Evolutionary conservation across 2,113 vertebrate species (phyloP).

Genomic region (Australoheros scitulus): DNA sequence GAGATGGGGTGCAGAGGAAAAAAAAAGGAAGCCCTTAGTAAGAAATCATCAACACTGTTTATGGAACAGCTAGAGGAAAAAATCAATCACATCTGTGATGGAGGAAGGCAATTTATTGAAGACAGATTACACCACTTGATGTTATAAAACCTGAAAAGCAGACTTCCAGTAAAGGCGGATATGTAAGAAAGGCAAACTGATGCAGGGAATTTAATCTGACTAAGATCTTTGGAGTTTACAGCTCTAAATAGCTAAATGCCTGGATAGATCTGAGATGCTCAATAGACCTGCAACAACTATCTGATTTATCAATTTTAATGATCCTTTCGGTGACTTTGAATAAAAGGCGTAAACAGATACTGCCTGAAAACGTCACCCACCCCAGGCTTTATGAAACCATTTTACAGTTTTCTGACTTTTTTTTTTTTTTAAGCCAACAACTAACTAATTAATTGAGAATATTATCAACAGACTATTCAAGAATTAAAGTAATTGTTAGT

Average conservation of each 20-base stretch:
- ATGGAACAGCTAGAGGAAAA: constrained; percentile 16
- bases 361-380: not conserved
- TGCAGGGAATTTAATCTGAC: not conserved
- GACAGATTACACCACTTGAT: constrained; percentile 44
- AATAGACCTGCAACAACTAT: not conserved
- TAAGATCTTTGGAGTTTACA: not conserved
- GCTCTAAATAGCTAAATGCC: not conserved
- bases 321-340: not conserved
- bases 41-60: constrained; percentile 24
- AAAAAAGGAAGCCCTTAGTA: not conserved
- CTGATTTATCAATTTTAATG: not conserved
- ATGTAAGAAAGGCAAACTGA: constrained; percentile 9
- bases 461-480: not conserved
- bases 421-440: not conserved
- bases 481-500: not conserved
- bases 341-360: not conserved
- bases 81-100: constrained; percentile 29
- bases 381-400: not conserved
- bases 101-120: constrained; percentile 27
- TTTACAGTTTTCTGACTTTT: not conserved
- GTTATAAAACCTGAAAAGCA: constrained; percentile 35
- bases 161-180: constrained; percentile 3
- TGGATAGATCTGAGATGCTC: not conserved
- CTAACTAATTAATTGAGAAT: not conserved
- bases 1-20: not conserved